phyloP scores from a whole-genome alignment of 1,140 invertebrate genomes.

The Drosophila yakuba region DNA sequence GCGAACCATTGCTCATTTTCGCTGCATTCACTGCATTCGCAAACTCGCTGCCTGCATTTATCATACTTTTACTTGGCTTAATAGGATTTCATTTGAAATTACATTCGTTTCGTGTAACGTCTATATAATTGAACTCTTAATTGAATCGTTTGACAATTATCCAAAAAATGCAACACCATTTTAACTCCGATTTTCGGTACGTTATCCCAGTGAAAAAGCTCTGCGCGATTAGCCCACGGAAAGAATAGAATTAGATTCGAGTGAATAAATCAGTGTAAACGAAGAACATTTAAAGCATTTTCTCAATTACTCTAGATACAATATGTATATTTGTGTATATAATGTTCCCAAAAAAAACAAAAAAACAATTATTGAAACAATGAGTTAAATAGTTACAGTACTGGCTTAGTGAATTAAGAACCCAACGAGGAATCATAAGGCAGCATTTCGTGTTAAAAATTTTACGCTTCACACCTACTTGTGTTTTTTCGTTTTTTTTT shows the following conservation, averaged over 20 bases:
- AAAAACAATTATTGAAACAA: constrained; percentile 31
- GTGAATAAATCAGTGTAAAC: constrained; percentile 35
- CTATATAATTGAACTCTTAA: constrained; percentile 74
- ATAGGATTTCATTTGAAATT: constrained; percentile 65
- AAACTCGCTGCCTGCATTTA: constrained; percentile 40
- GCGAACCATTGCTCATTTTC: constrained; percentile 20
- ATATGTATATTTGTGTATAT: constrained; percentile 31
- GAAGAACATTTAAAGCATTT: constrained; percentile 61
- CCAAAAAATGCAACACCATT: constrained; percentile 46
- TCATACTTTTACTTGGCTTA: constrained; percentile 78
- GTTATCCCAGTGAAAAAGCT: constrained; percentile 54
- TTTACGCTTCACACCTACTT: constrained; percentile 31
- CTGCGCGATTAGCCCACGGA: constrained; percentile 59
- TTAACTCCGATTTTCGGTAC: constrained; percentile 9
- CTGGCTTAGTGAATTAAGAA: constrained; percentile 70
- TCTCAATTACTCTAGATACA: constrained; percentile 39
- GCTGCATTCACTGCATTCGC: constrained; percentile 4
- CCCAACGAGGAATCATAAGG: constrained; percentile 83
- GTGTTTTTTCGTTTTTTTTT: constrained; percentile 32
- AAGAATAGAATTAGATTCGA: constrained; percentile 29
- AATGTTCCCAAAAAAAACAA: constrained; percentile 42
- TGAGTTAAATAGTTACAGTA: constrained; percentile 38
- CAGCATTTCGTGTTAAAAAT: constrained; percentile 70
- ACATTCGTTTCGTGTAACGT: constrained; percentile 32
- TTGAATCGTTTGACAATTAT: constrained; percentile 75